phyloP scores from a whole-genome alignment of 2,113 vertebrate species.

The Ploceus nigricollis region DNA sequence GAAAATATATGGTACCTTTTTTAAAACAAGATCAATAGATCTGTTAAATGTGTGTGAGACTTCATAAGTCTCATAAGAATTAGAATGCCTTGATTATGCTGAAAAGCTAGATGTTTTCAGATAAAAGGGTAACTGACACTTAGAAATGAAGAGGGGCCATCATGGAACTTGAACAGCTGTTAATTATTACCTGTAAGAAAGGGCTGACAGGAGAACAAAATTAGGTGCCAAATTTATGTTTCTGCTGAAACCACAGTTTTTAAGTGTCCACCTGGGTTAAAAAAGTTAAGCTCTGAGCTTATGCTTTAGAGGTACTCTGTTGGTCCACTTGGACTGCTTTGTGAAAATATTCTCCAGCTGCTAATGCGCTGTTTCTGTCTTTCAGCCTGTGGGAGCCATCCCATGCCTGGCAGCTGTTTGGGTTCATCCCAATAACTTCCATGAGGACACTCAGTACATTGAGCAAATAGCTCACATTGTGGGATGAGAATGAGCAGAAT shows the following conservation, averaged over 20 bases:
- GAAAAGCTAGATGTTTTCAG: neutral
- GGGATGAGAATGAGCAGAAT: neutral
- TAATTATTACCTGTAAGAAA: neutral
- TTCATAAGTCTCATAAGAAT: neutral
- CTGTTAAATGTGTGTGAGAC: neutral
- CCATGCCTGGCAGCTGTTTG: neutral
- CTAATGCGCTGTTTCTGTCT: neutral
- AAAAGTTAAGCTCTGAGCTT: neutral
- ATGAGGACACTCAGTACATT: neutral
- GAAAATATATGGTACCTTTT: neutral
- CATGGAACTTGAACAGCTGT: neutral
- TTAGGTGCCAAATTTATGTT: neutral
- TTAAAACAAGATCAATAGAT: neutral
- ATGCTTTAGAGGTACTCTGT: neutral
- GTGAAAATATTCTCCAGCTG: neutral
- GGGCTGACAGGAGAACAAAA: neutral
- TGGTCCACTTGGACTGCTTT: neutral
- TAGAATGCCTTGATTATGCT: neutral
- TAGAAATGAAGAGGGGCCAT: neutral
- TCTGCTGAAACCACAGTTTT: neutral
- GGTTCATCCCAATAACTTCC: neutral
- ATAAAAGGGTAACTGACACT: neutral
- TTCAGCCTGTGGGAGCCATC: neutral
- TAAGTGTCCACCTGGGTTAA: neutral
- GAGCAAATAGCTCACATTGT: neutral